Evolutionary conservation across 1,140 invertebrate genomes (phyloP), one percentile per base, ranked within the genome.

Genomic region (Drosophila asahinai): DNA sequence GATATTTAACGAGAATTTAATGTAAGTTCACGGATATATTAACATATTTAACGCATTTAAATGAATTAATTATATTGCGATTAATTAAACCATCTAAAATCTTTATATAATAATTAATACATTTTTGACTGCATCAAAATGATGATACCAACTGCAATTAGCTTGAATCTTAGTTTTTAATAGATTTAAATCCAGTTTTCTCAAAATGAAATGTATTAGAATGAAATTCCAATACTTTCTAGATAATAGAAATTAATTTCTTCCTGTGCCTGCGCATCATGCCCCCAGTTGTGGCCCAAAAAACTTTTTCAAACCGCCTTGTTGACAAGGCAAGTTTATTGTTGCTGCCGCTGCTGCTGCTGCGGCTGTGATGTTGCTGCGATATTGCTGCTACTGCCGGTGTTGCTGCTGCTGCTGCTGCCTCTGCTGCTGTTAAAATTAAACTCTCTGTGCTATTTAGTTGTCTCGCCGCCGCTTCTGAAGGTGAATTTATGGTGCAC

Each of bases 401-500:
- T 54, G 4, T 25, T 43, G 19, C 45, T 54, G 8, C 49, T 43
- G 8, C 49, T 43, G 57, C n/a, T 73, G 49, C 48, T 59, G 67
- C 25, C 47, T 72, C 42, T 52, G 61, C 61, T 59, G 75, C 76
- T 84, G 81, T 89, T 89, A 86, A 90, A 81, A 81, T 87, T 87
- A 84, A 87, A 89, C 81, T 90, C 77, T 83, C 67, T 77, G 83
- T 78, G 79, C 83, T 86, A 86, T 86, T 86, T 86, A 80, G 64
- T 74, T 78, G 82, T 68, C 68, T 68, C 61, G 66, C 65, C 59
- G 66, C 54, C 68, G 81, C 70, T 62, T 66, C 83, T 90, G 86
- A 90, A 90, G 86, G 86, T 90, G 86, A 90, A 90, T 90, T 90
- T 90, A 90, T 90, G 82, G 86, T 78, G 86, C 86, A 90, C 86